Base-by-base conservation (phyloP, 2,888 invertebrate genomes). In the Hemaris fuciformis region DNA sequence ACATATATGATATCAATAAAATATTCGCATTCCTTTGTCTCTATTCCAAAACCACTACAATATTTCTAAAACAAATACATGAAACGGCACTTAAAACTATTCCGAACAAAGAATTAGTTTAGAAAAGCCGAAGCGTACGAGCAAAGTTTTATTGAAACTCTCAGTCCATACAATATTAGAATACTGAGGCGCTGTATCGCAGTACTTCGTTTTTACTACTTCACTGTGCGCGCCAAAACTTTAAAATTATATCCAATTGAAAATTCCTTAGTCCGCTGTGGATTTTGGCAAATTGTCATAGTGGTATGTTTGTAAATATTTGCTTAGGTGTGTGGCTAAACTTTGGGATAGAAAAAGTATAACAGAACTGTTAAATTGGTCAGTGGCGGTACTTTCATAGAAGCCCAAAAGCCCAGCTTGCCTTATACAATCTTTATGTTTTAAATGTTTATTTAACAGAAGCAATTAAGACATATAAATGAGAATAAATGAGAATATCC, bases 141-240 rank as follows among this genome's bases (percentile, higher is more conserved):
- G 58, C 62, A 67, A 72, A 63, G 64, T 70, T 69, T 59, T 64
- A 63, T 69, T 68, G 31, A 57, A 20, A 27, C 61, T 42, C 31
- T 62, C 66, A 64, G 71, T 64, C 60, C 62, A 64, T 57, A 57
- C 64, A 25, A 63, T 71, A 67, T 72, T 67, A 71, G 64, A 70
- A 73, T 66, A 64, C 64, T 64, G 64, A 45, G 58, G 63, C 66
- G 66, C 64, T 57, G 69, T 69, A 71, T 68, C 70, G 59, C 38
- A 62, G 67, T 65, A 66, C 73, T 77, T 78, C 75, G 64, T 66
- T 77, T 77, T 75, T 76, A 78, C 66, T 68, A 64, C 69, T 66
- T 65, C 38, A 43, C 18, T 23, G 59, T 2, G 65, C 43, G 31
- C 20, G 13, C 34, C 22, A 45, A 59, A 72, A 74, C 60, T 75